A percentile compares a stretch with the other conserved stretches of the same genome.
Conservation (phyloP, 2,888 invertebrate species). For the Eudiplozoon nipponicum region DNA sequence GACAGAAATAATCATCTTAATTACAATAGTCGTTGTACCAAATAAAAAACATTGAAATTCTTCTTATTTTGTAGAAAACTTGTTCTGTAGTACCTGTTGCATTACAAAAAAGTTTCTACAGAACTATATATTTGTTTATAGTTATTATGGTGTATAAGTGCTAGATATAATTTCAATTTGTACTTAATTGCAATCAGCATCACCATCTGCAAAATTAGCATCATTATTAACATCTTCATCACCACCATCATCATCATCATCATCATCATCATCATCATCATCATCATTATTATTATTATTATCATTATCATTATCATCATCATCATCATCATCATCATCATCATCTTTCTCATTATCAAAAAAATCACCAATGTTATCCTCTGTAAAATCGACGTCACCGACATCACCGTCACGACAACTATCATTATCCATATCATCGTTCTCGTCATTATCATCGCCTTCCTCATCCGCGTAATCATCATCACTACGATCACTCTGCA, state of each 20-base stretch:
- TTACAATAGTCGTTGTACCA: too few relatives aligned
- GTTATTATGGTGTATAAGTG: too few relatives aligned
- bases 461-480: too few relatives aligned
- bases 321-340: conserved; percentile 15
- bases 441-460: not conserved
- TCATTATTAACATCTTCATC: conserved; percentile 5
- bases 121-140: too few relatives aligned
- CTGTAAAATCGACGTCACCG: not conserved
- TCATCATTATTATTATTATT: conserved; percentile 22
- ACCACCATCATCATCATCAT: conserved; percentile 4
- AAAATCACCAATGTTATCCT: conserved; percentile 11
- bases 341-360: too few relatives aligned
- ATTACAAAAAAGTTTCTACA: too few relatives aligned
- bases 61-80: too few relatives aligned
- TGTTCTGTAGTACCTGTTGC: too few relatives aligned
- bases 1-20: too few relatives aligned
- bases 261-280: conserved; percentile 7
- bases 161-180: too few relatives aligned
- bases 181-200: too few relatives aligned
- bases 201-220: conserved; percentile 1
- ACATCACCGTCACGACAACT: not conserved
- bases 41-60: too few relatives aligned
- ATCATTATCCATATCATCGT: not conserved
- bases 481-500: not conserved
- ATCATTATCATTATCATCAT: conserved; percentile 5